These are phyloP conservation scores for Penelope pileata DNA, from an alignment of 2,113 vertebrate species.

Conservation along the genomic window DNA sequence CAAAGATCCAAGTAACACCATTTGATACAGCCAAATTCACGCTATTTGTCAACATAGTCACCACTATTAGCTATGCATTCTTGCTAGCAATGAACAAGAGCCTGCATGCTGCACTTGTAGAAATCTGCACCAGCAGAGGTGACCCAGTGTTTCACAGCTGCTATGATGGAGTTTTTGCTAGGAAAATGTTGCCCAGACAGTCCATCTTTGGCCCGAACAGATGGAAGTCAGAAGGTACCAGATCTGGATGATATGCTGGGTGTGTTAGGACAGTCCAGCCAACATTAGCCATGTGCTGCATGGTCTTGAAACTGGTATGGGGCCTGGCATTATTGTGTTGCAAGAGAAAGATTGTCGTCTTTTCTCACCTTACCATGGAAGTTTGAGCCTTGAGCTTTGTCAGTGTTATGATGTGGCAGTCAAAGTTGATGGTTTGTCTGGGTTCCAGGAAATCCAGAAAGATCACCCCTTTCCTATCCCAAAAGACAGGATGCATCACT, in stretches of 20 bases:
- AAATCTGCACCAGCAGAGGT: background rate
- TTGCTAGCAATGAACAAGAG: background rate
- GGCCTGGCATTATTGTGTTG: background rate
- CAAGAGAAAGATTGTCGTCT: background rate
- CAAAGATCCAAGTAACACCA: background rate
- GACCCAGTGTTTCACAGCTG: background rate
- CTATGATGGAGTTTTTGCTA: background rate
- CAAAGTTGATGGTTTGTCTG: background rate
- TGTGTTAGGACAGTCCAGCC: background rate
- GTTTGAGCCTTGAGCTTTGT: too few relatives aligned
- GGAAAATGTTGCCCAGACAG: background rate
- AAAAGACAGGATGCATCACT: too few relatives aligned
- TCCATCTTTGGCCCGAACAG: background rate
- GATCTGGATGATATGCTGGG: background rate
- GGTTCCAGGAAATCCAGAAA: background rate
- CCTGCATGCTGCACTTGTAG: background rate
- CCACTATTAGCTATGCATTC: background rate
- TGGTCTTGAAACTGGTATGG: background rate
- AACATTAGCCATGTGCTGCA: background rate
- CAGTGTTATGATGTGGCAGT: background rate
- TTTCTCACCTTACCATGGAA: background rate
- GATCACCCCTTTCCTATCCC: background rate
- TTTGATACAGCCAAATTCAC: background rate
- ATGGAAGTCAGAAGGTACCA: background rate
- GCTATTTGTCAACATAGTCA: background rate